Base-by-base conservation (phyloP, 2,888 invertebrate genomes). In the Nipponacmea schrenckii region DNA sequence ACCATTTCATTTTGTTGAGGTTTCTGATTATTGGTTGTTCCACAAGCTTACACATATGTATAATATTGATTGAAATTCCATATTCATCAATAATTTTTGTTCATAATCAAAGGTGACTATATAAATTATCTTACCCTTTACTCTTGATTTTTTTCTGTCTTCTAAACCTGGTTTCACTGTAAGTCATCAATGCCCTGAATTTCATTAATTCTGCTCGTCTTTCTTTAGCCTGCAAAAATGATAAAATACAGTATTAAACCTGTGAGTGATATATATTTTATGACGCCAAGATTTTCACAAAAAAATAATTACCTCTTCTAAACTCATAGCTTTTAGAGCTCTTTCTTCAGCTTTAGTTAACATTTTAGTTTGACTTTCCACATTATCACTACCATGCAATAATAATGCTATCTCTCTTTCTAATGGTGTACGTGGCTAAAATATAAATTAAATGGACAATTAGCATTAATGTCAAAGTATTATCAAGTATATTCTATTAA, bases 91-190 rank as follows among this genome's bases (percentile, higher is more conserved):
- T 3, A 39, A 8, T 39, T 39, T 39, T 31, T 31, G 31, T 31
- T 31, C 4, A 8, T 39, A 39, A 39, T 39, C 10, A 10, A 39
- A 39, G 7, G 8, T 10, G 39, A 39, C 10, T 8, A 39, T 39
- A 12, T 17, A 1, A 62, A 10, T 62, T 15, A 2, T 46, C 70
- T 68, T 82, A 97, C 90, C 94, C 96, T 90, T 98, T 98, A 85
- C 97, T 98, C 88, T 99, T 99, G 69, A 98, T 99, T 91, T 96
- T 97, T 80, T 94, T 95, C 84, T 94, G 94, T 79, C 95, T 90
- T 72, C 94, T 92, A n/a, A 95, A 94, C 89, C 97, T 98, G 0
- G 94, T 93, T 82, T 95, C 95, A 87, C 93, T 93, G 84, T 96
- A 97, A 2, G 96, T 95, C 87, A 96, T 93, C 72, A 95, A 92